A percentile compares a stretch with the other conserved stretches of the same genome.
phyloP scores from a whole-genome alignment of 2,113 vertebrate species.

The Bufo gargarizans region DNA sequence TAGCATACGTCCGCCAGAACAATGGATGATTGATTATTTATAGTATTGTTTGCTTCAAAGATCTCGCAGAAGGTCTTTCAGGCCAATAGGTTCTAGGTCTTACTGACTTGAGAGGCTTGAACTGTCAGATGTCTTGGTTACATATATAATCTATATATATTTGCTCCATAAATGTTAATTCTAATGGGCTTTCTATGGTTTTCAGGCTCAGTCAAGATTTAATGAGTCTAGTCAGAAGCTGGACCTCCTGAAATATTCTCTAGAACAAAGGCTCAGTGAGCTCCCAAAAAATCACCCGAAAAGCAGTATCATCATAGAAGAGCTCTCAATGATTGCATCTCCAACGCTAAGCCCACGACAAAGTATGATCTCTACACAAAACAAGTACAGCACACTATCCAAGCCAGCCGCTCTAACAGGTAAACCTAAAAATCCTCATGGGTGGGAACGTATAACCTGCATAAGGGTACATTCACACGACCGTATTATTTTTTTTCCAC shows the following conservation, averaged over 20 bases:
- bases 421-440: conserved; percentile 60
- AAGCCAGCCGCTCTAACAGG: conserved; percentile 98
- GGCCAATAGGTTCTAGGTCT: too few species aligned
- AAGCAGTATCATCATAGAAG: conserved; percentile 91
- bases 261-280: conserved; percentile 94
- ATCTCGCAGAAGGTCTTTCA: too few species aligned
- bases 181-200: not conserved
- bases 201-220: conserved; percentile 92
- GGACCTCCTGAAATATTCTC: conserved; percentile 92
- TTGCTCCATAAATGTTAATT: too few species aligned
- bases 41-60: too few species aligned
- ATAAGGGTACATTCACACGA: too few species aligned
- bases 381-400: conserved; percentile 94
- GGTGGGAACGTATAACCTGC: too few species aligned
- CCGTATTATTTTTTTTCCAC: too few species aligned
- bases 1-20: too few species aligned
- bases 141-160: too few species aligned
- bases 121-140: too few species aligned
- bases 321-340: conserved; percentile 87
- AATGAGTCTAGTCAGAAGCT: conserved; percentile 98
- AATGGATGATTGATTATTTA: too few species aligned
- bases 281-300: conserved; percentile 95
- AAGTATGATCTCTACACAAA: conserved; percentile 92
- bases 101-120: too few species aligned
- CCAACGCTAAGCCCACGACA: conserved; percentile 91